phyloP scores from a whole-genome alignment of 1,140 invertebrate species.

The Thereuonema tuberculata region DNA sequence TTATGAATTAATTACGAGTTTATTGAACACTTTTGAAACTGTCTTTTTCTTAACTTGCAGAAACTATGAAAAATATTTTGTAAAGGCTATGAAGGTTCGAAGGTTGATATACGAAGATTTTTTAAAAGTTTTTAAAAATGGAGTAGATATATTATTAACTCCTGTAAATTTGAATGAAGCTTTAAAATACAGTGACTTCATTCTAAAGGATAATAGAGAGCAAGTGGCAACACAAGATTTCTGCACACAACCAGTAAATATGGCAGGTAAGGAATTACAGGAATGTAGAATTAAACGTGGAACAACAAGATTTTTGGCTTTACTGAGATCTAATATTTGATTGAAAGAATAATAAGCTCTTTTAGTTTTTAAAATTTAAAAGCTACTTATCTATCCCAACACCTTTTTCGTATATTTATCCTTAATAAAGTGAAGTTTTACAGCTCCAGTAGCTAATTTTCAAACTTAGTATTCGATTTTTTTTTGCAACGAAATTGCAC shows the following conservation, averaged over 20 bases:
- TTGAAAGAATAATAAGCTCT: not conserved
- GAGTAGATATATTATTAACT: slow-evolving; percentile 75
- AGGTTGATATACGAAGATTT: slow-evolving; percentile 83
- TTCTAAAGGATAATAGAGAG: slow-evolving; percentile 60
- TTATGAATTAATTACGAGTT: too few relatives aligned
- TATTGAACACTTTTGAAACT: too few relatives aligned
- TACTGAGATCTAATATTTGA: slow-evolving; percentile 4
- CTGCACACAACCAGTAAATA: slow-evolving; percentile 88
- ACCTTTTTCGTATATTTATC: too few relatives aligned
- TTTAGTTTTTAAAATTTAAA: not conserved
- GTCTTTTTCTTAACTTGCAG: slow-evolving; percentile 12
- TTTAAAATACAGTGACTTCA: slow-evolving; percentile 63
- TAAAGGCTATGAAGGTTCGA: slow-evolving; percentile 76
- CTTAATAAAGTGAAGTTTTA: too few relatives aligned
- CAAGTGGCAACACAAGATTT: slow-evolving; percentile 82
- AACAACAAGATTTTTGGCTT: slow-evolving; percentile 1
- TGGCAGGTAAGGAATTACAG: slow-evolving; percentile 60
- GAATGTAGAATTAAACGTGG: too few relatives aligned
- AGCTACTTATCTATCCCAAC: too few relatives aligned
- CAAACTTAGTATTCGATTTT: too few relatives aligned
- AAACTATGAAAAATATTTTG: slow-evolving; percentile 88
- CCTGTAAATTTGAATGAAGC: slow-evolving; percentile 80
- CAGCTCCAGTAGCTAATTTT: too few relatives aligned
- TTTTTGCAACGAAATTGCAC: too few relatives aligned
- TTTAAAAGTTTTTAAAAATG: slow-evolving; percentile 42